phyloP scores from a whole-genome alignment of 2,888 invertebrate species.

The Drosophila emarginata region DNA sequence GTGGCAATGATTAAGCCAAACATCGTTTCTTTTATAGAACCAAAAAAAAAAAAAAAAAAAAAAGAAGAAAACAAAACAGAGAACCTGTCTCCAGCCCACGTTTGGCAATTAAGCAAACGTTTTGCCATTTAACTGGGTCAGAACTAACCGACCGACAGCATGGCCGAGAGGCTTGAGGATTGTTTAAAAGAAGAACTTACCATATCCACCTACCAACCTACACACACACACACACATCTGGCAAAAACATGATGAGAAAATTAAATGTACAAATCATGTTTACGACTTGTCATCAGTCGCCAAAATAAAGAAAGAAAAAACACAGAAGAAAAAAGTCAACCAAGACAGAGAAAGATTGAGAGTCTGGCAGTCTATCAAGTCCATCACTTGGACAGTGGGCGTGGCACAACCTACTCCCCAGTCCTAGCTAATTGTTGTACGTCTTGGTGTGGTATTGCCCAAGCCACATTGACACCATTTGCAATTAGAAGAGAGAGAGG shows the following conservation, averaged over 20 bases:
- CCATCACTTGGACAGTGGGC: conserved; percentile 48
- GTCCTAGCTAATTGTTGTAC: conserved; percentile 62
- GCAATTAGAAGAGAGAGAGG: conserved; percentile 65
- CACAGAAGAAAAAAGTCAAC: too few relatives aligned
- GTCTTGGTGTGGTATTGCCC: conserved; percentile 36
- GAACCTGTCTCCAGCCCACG: conserved; percentile 60
- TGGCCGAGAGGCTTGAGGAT: conserved; percentile 28
- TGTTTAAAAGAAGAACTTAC: background rate
- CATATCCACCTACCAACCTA: conserved; percentile 16
- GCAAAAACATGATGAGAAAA: conserved; percentile 64
- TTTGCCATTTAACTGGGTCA: conserved; percentile 45
- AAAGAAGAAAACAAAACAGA: background rate
- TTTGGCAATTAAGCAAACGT: conserved; percentile 64
- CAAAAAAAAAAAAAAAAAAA: background rate
- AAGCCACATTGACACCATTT: conserved; percentile 67
- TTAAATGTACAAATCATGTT: conserved; percentile 77
- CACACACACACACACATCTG: conserved; percentile 72
- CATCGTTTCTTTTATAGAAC: background rate
- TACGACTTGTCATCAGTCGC: conserved; percentile 64
- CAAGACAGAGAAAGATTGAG: background rate
- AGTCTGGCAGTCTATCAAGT: conserved; percentile 11
- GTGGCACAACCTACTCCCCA: conserved; percentile 44
- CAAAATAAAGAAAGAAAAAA: conserved; percentile 6
- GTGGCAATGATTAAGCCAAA: conserved; percentile 32
- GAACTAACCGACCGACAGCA: conserved; percentile 17